Evolutionary conservation across 2,888 invertebrate genomes (phyloP).

Genomic region (Heliconius cydno): DNA sequence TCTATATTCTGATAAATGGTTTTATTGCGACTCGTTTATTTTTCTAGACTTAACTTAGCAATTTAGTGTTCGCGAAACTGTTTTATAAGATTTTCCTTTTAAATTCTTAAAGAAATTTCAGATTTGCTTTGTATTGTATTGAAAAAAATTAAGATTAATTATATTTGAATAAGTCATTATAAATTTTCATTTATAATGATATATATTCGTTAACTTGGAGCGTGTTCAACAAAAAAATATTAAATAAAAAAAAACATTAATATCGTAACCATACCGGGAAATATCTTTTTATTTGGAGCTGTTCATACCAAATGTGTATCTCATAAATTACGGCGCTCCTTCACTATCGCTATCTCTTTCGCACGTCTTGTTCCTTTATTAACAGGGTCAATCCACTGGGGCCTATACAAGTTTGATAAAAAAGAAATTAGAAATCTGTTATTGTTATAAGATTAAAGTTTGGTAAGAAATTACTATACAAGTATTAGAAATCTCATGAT

Average conservation of each 20-base stretch:
- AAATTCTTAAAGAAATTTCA: background rate
- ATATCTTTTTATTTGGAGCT: conserved; percentile 77
- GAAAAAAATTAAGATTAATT: background rate
- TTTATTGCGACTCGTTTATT: conserved; percentile 46
- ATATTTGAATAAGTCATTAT: background rate
- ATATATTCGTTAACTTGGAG: background rate
- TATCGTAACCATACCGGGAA: conserved; percentile 69
- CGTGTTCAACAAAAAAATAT: conserved; percentile 16
- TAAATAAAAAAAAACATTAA: conserved; percentile 54
- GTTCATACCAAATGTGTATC: conserved; percentile 82
- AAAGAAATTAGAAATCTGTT: conserved; percentile 59
- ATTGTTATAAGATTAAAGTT: conserved; percentile 49
- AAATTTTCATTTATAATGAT: background rate
- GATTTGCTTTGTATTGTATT: background rate
- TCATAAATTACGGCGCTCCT: conserved; percentile 78
- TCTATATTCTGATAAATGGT: conserved; percentile 49
- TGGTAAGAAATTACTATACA: conserved; percentile 28
- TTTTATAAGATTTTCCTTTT: conserved; percentile 24
- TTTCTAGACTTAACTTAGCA: conserved; percentile 32
- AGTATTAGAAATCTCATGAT: background rate
- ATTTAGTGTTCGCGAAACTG: conserved; percentile 30
- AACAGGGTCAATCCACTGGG: conserved; percentile 71
- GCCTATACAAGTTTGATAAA: conserved; percentile 63
- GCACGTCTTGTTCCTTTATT: conserved; percentile 74
- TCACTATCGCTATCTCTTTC: conserved; percentile 71